These are phyloP conservation scores for Leptinotarsa lineolata DNA, from an alignment of 1,140 invertebrate species.

Conservation along the genomic window DNA sequence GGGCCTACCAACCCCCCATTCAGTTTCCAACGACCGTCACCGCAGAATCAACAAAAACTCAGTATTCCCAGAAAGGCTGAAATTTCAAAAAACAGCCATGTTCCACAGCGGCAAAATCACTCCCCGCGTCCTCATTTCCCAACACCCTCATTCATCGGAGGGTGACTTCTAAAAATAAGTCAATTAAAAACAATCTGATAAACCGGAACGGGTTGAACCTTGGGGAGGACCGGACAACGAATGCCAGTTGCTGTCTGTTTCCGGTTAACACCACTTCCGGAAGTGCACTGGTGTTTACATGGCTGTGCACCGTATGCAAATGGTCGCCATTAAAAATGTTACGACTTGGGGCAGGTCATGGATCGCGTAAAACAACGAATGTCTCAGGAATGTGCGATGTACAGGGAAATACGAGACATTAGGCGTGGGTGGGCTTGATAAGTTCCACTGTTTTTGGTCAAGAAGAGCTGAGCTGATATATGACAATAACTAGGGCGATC, in stretches of 20 bases:
- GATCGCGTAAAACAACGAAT: background rate
- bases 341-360: conserved; percentile 18
- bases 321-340: conserved; percentile 45
- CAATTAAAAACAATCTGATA: conserved; percentile 22
- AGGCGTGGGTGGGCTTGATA: too few species aligned
- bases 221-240: conserved; percentile 29
- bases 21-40: background rate
- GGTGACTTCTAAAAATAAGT: conserved; percentile 25
- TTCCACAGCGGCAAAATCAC: too few species aligned
- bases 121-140: background rate
- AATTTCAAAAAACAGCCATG: too few species aligned
- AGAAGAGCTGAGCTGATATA: too few species aligned
- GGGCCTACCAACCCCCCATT: too few species aligned
- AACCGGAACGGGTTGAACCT: conserved; percentile 20
- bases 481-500: too few species aligned
- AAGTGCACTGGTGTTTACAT: conserved; percentile 50
- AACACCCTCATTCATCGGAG: background rate
- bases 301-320: conserved; percentile 48
- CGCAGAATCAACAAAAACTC: background rate
- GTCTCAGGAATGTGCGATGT: background rate
- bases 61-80: background rate
- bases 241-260: conserved; percentile 44
- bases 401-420: too few species aligned
- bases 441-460: too few species aligned
- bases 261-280: conserved; percentile 49